Conservation (phyloP, 2,113 vertebrate genomes). For the Prietella phreatophila region DNA sequence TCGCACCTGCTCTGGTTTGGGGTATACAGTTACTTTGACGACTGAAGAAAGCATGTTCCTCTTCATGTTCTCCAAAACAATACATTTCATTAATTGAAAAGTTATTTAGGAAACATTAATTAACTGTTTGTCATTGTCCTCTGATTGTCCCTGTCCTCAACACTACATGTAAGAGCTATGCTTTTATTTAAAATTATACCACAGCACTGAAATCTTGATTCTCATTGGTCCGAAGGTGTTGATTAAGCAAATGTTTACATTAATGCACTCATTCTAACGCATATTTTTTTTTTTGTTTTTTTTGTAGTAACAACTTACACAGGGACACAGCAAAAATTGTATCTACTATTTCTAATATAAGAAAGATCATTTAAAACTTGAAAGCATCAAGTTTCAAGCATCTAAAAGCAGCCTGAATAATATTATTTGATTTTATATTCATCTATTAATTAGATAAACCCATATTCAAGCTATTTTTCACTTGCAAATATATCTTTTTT, state of each 20-base stretch:
- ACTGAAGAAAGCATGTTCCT: background rate
- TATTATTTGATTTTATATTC: background rate
- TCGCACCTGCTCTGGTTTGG: constrained; percentile 27
- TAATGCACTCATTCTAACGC: background rate
- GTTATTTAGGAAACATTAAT: background rate
- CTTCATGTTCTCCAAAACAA: constrained; percentile 1
- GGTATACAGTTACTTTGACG: background rate
- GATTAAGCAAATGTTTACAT: background rate
- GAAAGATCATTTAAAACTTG: background rate
- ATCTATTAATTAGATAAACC: background rate
- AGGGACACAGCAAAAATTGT: background rate
- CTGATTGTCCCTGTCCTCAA: background rate
- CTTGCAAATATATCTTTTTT: background rate
- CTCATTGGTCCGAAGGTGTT: background rate
- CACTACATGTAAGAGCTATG: background rate
- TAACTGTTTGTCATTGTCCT: background rate
- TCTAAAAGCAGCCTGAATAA: background rate
- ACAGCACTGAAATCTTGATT: background rate
- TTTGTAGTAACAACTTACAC: background rate
- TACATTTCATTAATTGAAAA: background rate
- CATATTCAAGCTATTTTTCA: background rate
- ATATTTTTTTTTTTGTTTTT: background rate
- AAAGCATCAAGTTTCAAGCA: background rate
- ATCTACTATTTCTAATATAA: background rate
- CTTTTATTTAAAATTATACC: background rate